phyloP scores from a whole-genome alignment of 2,113 vertebrate species.

The Camelus bactrianus region DNA sequence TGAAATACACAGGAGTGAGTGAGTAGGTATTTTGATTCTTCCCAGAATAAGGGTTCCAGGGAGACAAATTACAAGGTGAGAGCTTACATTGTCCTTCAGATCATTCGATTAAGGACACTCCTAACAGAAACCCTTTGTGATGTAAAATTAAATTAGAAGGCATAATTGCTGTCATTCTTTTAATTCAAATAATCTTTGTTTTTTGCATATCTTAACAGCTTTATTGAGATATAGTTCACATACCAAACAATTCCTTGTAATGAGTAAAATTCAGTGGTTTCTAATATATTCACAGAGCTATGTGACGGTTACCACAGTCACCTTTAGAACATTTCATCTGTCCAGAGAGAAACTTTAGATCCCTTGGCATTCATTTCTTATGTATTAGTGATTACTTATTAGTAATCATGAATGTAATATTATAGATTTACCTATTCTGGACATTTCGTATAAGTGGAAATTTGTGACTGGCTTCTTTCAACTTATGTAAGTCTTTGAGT shows the following conservation, averaged over 20 bases:
- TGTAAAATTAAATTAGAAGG: slow-evolving; percentile 76
- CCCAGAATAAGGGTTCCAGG: not conserved
- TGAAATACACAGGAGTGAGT: not conserved
- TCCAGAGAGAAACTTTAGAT: not conserved
- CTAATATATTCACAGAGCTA: not conserved
- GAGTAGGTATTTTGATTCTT: not conserved
- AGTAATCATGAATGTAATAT: not conserved
- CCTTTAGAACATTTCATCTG: not conserved
- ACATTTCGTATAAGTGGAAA: not conserved
- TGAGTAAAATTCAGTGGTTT: not conserved
- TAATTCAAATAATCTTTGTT: slow-evolving; percentile 67
- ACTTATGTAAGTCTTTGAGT: slow-evolving; percentile 53
- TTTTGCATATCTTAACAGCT: slow-evolving; percentile 37
- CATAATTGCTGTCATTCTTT: slow-evolving; percentile 67
- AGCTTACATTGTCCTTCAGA: slow-evolving; percentile 48
- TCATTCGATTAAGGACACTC: slow-evolving; percentile 61
- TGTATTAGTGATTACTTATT: too few relatives aligned
- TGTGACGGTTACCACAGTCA: not conserved
- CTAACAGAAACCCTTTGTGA: slow-evolving; percentile 58
- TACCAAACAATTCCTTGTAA: not conserved
- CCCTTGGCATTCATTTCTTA: too few relatives aligned
- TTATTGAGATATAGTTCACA: not conserved
- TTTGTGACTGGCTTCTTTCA: not conserved
- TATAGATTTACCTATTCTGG: not conserved
- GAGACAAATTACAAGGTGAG: slow-evolving; percentile 65